These are phyloP conservation scores for Xenotilapia flavipinnis DNA, from an alignment of 2,113 vertebrate species.

Conservation along the genomic window DNA sequence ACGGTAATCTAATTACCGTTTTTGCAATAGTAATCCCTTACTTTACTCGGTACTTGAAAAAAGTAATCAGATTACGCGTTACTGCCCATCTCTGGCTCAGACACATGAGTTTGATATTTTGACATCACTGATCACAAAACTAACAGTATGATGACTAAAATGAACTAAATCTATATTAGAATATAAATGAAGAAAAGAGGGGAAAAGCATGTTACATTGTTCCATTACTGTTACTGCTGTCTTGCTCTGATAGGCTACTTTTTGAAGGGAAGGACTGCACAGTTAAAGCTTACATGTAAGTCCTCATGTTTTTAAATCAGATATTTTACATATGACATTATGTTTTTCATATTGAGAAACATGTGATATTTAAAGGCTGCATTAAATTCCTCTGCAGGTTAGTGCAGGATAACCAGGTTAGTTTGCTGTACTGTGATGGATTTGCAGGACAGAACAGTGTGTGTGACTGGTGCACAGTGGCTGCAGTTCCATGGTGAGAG, in stretches of 20 bases:
- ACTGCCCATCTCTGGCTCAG: neutral
- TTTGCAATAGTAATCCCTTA: too few species aligned
- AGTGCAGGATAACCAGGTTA: neutral
- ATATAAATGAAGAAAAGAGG: neutral
- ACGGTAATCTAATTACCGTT: too few species aligned
- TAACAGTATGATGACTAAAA: neutral
- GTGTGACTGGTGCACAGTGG: neutral
- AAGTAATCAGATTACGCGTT: too few species aligned
- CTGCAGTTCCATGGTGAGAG: neutral
- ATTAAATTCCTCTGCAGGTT: neutral
- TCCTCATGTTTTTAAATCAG: neutral
- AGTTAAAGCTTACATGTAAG: neutral
- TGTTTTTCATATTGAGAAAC: neutral
- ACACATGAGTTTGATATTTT: neutral
- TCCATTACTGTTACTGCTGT: accelerated
- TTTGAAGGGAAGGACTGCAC: neutral
- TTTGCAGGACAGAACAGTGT: neutral
- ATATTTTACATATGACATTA: neutral
- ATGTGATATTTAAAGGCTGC: neutral
- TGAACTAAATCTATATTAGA: neutral
- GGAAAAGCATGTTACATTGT: neutral
- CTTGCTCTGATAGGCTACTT: neutral
- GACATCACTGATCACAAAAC: neutral
- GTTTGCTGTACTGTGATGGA: neutral
- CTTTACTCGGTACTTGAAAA: too few species aligned